phyloP scores from a whole-genome alignment of 1,140 invertebrate genomes.

The Drosophila ogumai region DNA sequence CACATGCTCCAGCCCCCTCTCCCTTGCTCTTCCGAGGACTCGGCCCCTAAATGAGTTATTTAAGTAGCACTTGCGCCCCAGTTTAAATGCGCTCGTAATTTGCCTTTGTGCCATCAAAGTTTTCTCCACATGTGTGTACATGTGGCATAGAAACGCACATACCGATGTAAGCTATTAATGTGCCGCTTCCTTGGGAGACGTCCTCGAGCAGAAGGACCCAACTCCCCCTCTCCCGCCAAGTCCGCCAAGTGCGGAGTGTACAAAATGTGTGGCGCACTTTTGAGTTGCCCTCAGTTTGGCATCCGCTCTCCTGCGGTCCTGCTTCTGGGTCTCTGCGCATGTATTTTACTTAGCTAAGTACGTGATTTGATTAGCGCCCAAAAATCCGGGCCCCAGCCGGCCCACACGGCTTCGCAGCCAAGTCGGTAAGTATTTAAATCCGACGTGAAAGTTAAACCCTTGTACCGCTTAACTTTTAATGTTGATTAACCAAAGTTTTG shows the following conservation, averaged over 20 bases:
- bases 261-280: constrained; percentile 60
- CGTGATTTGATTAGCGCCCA: constrained; percentile 79
- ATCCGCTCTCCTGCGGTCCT: constrained; percentile 17
- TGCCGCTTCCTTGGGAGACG: constrained; percentile 53
- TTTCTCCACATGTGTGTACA: constrained; percentile 48
- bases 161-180: constrained; percentile 71
- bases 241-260: constrained; percentile 34
- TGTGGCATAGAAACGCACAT: constrained; percentile 55
- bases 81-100: constrained; percentile 83
- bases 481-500: not conserved
- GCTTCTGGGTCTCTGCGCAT: constrained; percentile 37
- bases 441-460: constrained; percentile 19
- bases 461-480: constrained; percentile 4
- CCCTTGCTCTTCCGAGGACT: constrained; percentile 47
- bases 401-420: constrained; percentile 40
- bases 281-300: constrained; percentile 26
- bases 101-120: constrained; percentile 77
- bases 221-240: not conserved
- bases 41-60: constrained; percentile 80
- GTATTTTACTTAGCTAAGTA: constrained; percentile 83
- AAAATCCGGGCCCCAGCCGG: constrained; percentile 52
- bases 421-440: constrained; percentile 38
- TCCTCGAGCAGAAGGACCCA: constrained; percentile 24
- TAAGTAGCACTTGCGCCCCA: constrained; percentile 81
- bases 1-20: constrained; percentile 2